phyloP scores from a whole-genome alignment of 2,113 vertebrate genomes.

The Percopsis transmontana region DNA sequence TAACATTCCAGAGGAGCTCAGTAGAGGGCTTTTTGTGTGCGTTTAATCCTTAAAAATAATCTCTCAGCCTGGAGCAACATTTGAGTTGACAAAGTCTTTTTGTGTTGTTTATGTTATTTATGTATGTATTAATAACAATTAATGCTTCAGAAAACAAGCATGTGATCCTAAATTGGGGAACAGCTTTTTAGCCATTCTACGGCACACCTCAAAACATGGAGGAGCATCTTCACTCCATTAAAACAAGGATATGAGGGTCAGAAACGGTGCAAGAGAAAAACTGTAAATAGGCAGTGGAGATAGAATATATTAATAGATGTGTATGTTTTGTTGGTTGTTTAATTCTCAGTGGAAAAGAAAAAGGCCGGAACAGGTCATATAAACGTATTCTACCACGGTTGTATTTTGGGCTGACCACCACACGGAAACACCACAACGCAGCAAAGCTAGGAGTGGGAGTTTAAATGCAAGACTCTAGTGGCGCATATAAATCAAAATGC shows the following conservation, averaged over 20 bases:
- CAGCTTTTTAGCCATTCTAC: constrained; percentile 24
- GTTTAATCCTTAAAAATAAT: constrained; percentile 54
- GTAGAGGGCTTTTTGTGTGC: constrained; percentile 50
- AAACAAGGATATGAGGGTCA: constrained; percentile 46
- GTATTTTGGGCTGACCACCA: too few relatives aligned
- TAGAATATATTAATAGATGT: constrained; percentile 35
- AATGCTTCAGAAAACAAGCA: too few relatives aligned
- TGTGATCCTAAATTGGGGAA: constrained; percentile 2
- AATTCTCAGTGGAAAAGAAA: too few relatives aligned
- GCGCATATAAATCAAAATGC: constrained; percentile 45
- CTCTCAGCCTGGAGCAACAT: constrained; percentile 17
- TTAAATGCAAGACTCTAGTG: too few relatives aligned
- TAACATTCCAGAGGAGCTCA: constrained; percentile 15
- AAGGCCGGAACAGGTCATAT: neutral
- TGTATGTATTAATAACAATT: too few relatives aligned
- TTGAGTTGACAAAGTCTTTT: constrained; percentile 17
- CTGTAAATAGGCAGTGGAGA: constrained; percentile 52
- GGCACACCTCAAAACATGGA: constrained; percentile 21
- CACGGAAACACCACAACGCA: too few relatives aligned
- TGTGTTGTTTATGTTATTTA: too few relatives aligned
- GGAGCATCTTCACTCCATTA: constrained; percentile 27
- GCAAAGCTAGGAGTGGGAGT: too few relatives aligned
- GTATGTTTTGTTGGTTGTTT: too few relatives aligned
- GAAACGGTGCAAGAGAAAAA: constrained; percentile 42
- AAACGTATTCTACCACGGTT: too few relatives aligned